Base-by-base conservation (phyloP, 2,888 invertebrate genomes). In the Rhagium mordax region DNA sequence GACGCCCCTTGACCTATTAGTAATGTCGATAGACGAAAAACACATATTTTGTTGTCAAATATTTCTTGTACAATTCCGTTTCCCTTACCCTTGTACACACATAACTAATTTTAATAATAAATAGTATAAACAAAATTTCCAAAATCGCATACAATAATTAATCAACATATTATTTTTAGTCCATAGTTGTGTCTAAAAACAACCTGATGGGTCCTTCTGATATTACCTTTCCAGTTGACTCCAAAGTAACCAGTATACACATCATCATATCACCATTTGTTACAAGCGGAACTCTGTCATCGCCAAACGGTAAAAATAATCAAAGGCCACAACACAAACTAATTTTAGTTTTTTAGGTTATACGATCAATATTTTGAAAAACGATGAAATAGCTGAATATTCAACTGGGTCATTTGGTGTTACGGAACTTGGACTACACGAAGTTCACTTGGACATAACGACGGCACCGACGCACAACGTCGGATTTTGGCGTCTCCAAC, bases 321-420 rank as follows among this genome's bases (percentile, higher is more conserved):
- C n/a, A 18, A 65, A 29, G 18, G 51, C 18, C 24, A 20, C 53
- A 48, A 62, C 15, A 67, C 21, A 64, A 47, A 61, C 15, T 41
- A 29, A 20, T 41, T 15, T 48, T 70, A 62, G 47, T 48, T 51
- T 73, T 66, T 41, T 86, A 91, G 91, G 88, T 24, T 88, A 89
- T 13, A 88, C 88, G 82, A 88, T 91, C 55, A 89, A 91, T 82
- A 83, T 91, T 3, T 88, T 88, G 86, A 89, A 90, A 84, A 81
- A 80, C 20, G 84, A 88, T 0, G 89, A 89, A 1, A 89, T 90
- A n/a, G 81, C 84, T 0, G 76, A 84, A 15, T 91, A 90, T 86
- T 89, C 90, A 0, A 77, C 85, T 2, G 82, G 87, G 57, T 86
- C 85, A 51, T 81, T 83, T 72, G 65, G 70, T 60, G 74, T 74